Evolutionary conservation across 1,140 invertebrate species (phyloP), one percentile per base, ranked within the genome.

Genomic region (Zaprionus ghesquierei): DNA sequence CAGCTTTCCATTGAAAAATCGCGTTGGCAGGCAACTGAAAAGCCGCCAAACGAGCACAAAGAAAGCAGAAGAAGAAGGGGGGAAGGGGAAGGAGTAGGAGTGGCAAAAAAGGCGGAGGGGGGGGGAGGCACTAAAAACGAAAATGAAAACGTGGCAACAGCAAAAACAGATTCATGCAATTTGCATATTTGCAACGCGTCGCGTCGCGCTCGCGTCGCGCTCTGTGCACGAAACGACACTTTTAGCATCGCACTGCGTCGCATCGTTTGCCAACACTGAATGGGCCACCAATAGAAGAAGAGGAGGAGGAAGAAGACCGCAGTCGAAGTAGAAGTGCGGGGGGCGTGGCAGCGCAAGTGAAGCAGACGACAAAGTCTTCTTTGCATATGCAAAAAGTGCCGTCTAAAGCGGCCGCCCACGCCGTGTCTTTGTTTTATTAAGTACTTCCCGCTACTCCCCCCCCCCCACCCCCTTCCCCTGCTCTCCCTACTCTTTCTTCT

Each of bases 371-470:
- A 23, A 59, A 59, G 44, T 35, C 64, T 31, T 15, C 6, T 64
- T 64, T 75, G 63, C 41, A 74, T 79, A 79, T 79, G 77, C 77
- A 79, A 79, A 69, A 69, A 46, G 10, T 20, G 66, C 77, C 20
- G 49, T 29, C 64, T 60, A 69, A 65, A 60, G 59, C 49, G 51
- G 63, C 46, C 81, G 70, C 75, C 81, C 68, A 76, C 82, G 41
- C 41, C 46, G 56, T 81, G 79, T 77, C 84, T 87, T 86, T 86
- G 79, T 87, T 87, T 82, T 77, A 87, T 87, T 87, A 79, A 86
- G 82, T 76, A 82, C 82, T 82, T 79, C 75, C 81, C 20, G 38
- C 35, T 63, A 15, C 51, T 18, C 15, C 15, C 10, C 18, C 41
- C 9, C 27, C 27, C 22, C 3, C 12, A 38, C 22, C 35, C 25